Evolutionary conservation across 2,888 invertebrate genomes (phyloP).

Genomic region (Coelopa pilipes): DNA sequence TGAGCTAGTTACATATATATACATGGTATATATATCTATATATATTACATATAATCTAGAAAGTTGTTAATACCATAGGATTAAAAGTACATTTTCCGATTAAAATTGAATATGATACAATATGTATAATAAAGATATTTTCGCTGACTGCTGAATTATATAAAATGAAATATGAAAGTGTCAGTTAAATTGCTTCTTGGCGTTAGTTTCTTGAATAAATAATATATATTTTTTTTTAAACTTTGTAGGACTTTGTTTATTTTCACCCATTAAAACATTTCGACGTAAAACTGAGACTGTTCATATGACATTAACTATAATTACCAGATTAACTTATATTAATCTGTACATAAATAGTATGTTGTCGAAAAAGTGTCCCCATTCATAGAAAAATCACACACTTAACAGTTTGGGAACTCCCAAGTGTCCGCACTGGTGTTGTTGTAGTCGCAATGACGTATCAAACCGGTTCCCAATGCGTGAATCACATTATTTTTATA

Average conservation of each 20-base stretch:
- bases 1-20: slow-evolving; percentile 11
- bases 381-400: not conserved
- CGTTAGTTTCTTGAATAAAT: slow-evolving; percentile 5
- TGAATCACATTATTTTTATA: slow-evolving; percentile 3
- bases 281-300: too few relatives aligned
- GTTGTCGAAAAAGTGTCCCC: not conserved
- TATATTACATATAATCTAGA: too few relatives aligned
- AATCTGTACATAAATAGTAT: too few relatives aligned
- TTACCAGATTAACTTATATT: too few relatives aligned
- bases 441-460: slow-evolving; percentile 15
- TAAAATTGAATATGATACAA: slow-evolving; percentile 6
- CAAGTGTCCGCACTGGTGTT: not conserved
- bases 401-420: slow-evolving; percentile 20
- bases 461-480: slow-evolving; percentile 4
- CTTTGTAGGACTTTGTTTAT: not conserved
- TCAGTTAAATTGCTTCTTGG: slow-evolving; percentile 14
- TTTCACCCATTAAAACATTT: not conserved
- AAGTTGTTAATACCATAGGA: slow-evolving; percentile 18
- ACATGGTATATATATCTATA: not conserved
- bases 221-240: slow-evolving; percentile 3
- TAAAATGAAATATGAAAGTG: slow-evolving; percentile 24
- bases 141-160: slow-evolving; percentile 8
- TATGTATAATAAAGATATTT: slow-evolving; percentile 15
- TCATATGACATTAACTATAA: too few relatives aligned
- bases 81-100: not conserved